Evolutionary conservation across 1,140 invertebrate genomes (phyloP), one percentile per base, ranked within the genome.

Genomic region (Drosophila watanabei): DNA sequence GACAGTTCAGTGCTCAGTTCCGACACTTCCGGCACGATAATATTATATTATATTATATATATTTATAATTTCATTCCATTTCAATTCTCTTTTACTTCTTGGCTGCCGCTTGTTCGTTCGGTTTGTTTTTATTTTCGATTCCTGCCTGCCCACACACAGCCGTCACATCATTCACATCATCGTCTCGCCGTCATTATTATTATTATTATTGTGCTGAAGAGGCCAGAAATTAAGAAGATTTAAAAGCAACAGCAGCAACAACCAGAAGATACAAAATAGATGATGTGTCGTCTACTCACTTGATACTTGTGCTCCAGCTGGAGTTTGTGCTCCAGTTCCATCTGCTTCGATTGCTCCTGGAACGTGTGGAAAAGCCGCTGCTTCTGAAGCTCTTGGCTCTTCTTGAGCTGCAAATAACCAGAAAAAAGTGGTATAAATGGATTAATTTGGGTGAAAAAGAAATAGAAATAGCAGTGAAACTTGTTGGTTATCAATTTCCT

Each of bases 361-460:
- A 97, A 98, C 90, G 98, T 96, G 90, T 98, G 97, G 56, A 97
- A 94, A 56, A 98, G 95, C 75, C 98, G 96, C 93, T 98, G 97
- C 85, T 98, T 97, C 91, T 98, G 97, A 82, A 98, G 94, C 89
- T 98, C 97, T 93, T 98, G 97, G 80, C 98, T 97, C 94, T 98
- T 97, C 94, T 98, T 98, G 92, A 98, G 94, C 95, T 97, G 95
- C 80, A 96, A 69, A 18, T 10, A 59, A n/a, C 3, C 13, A 45
- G 45, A 33, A 39, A 35, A 18, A 45, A 37, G 24, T 1, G 16
- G 33, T 45, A 24, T 7, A 45, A 16, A 48, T 49, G 24, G 13
- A 32, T 39, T 32, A 49, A 20, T 49, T 11, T 0, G 3, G 9
- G 16, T 24, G 11, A 24, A 54, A 16, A 16, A 24, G 35, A 4